phyloP scores from a whole-genome alignment of 2,797 vertebrate genomes.

The Myiotriccus ornatus region DNA sequence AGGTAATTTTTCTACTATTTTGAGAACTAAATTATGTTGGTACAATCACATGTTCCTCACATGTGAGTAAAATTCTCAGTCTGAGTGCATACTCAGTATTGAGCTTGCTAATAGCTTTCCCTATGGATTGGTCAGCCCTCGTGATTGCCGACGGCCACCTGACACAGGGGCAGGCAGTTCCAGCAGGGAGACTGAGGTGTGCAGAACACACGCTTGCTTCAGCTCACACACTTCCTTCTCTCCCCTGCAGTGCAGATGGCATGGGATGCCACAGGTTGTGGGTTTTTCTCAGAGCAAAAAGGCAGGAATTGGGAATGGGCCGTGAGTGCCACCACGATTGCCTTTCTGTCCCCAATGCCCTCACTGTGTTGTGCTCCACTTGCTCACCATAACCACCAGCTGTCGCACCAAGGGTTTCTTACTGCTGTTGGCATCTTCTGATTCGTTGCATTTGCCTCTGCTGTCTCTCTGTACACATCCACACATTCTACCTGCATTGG shows the following conservation, averaged over 20 bases:
- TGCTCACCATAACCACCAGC: background rate
- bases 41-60: background rate
- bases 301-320: background rate
- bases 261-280: background rate
- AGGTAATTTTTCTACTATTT: constrained; percentile 12
- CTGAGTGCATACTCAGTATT: background rate
- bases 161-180: background rate
- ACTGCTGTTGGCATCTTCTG: background rate
- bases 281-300: background rate
- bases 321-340: rapidly evolving
- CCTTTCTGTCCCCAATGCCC: background rate
- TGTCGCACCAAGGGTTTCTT: background rate
- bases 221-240: background rate
- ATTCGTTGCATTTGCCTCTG: background rate
- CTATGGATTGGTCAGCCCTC: background rate
- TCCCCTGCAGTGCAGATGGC: rapidly evolving
- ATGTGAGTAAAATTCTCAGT: background rate
- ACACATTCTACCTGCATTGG: rapidly evolving
- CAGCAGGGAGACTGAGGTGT: rapidly evolving
- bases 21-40: background rate
- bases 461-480: background rate
- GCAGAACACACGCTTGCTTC: rapidly evolving
- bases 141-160: rapidly evolving
- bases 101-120: background rate
- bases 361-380: background rate